Evolutionary conservation across 2,797 vertebrate species (phyloP).

Genomic region (Scolopax rusticola): DNA sequence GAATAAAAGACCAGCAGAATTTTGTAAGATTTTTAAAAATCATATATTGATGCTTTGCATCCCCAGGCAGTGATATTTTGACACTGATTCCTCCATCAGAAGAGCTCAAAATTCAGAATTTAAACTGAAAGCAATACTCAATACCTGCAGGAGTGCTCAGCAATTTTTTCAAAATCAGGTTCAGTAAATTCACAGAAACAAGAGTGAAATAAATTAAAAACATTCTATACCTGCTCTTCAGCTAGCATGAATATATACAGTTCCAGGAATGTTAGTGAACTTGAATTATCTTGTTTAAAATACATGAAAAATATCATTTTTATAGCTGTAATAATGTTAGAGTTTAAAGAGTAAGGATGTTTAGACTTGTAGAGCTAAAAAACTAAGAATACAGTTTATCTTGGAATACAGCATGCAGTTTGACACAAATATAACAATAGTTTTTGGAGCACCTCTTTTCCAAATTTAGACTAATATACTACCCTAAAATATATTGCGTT

Average conservation of each 20-base stretch:
- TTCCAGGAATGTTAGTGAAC: neutral
- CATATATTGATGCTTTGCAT: neutral
- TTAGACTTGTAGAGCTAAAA: neutral
- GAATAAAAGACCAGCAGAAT: neutral
- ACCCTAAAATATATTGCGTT: neutral
- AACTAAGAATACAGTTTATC: neutral
- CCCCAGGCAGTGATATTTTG: accelerated
- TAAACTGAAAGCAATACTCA: neutral
- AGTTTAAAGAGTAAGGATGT: neutral
- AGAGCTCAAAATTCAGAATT: neutral
- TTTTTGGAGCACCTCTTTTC: neutral
- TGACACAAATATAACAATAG: neutral
- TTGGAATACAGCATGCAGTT: neutral
- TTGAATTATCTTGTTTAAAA: neutral
- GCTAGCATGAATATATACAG: neutral
- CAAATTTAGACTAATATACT: neutral
- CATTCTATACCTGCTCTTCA: neutral
- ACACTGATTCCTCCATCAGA: neutral
- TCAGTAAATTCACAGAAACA: neutral
- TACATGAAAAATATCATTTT: neutral
- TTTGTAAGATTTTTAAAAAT: neutral
- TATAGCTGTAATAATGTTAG: neutral
- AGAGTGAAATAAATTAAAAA: neutral
- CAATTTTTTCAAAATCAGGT: neutral
- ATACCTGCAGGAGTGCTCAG: neutral